Evolutionary conservation across 2,113 vertebrate species (phyloP).

Genomic region (Cromileptes altivelis): DNA sequence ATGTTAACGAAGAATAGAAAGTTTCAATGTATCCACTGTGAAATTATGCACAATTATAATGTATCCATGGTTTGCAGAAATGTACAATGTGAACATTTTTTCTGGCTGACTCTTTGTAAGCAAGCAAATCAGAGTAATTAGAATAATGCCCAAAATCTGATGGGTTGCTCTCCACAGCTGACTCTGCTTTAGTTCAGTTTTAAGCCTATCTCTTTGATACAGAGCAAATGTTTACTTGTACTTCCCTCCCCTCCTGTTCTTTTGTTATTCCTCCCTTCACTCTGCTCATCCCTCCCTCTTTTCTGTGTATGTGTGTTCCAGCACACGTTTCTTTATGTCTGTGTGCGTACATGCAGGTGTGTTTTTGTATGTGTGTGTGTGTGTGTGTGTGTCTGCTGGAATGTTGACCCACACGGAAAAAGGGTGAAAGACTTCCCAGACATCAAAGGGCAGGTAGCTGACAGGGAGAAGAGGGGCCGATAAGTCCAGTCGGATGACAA

Average conservation of each 20-base stretch:
- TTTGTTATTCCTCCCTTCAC: constrained; percentile 75
- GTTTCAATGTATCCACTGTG: no score
- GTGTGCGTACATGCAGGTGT: constrained; percentile 61
- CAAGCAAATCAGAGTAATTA: no score
- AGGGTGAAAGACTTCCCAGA: constrained; percentile 82
- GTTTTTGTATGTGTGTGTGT: constrained; percentile 58
- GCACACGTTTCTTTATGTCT: constrained; percentile 16
- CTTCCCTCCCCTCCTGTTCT: constrained; percentile 69
- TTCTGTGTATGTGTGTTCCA: constrained; percentile 33
- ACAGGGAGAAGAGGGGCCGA: constrained; percentile 77
- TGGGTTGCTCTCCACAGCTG: neutral
- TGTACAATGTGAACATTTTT: no score
- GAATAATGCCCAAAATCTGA: neutral
- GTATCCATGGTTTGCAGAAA: no score
- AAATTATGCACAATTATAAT: no score
- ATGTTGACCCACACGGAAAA: constrained; percentile 78
- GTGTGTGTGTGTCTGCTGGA: constrained; percentile 64
- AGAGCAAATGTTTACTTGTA: constrained; percentile 80
- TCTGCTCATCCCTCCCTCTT: constrained; percentile 58
- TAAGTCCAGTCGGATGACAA: constrained; percentile 85
- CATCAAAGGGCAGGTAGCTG: constrained; percentile 85
- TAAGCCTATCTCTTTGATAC: constrained; percentile 61
- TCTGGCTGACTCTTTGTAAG: no score
- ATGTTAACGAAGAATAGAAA: no score
- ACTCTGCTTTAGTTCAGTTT: constrained; percentile 30